Percentiles rank a stretch among this genome's conserved stretches.
phyloP scores from a whole-genome alignment of 1,140 invertebrate genomes.

The Rhysida immarginata region DNA sequence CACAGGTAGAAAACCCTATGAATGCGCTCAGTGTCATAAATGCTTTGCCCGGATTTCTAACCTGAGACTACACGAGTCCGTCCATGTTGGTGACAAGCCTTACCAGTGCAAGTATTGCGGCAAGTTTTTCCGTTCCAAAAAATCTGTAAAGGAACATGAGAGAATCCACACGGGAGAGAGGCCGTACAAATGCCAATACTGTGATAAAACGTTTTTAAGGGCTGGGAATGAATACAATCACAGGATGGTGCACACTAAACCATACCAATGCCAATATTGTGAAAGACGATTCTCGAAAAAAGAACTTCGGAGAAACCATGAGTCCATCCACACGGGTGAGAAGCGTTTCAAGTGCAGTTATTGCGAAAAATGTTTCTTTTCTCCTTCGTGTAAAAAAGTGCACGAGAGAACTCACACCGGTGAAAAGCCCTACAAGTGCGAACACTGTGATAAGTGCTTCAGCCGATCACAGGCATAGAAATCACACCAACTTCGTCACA shows the following conservation, averaged over 20 bases:
- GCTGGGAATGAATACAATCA: conserved; percentile 11
- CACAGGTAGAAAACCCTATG: conserved; percentile 26
- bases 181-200: conserved; percentile 38
- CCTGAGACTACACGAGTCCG: conserved; percentile 31
- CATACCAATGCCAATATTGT: conserved; percentile 37
- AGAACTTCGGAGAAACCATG: conserved; percentile 12
- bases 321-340: conserved; percentile 10
- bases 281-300: conserved; percentile 31
- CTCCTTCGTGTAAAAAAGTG: too few species aligned
- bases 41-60: conserved; percentile 31
- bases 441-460: neutral
- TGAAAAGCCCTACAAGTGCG: neutral
- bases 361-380: too few species aligned
- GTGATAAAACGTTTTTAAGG: conserved; percentile 36
- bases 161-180: conserved; percentile 36
- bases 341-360: neutral
- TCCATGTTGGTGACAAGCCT: conserved; percentile 23
- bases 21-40: conserved; percentile 31
- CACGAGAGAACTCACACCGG: too few species aligned
- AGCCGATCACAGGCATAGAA: neutral
- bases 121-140: conserved; percentile 36
- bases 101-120: conserved; percentile 28
- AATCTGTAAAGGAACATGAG: conserved; percentile 33
- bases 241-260: conserved; percentile 27
- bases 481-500: conserved; percentile 23